These are phyloP conservation scores for Steinernema hermaphroditum DNA, from an alignment of 2,888 invertebrate genomes.

Conservation along the genomic window DNA sequence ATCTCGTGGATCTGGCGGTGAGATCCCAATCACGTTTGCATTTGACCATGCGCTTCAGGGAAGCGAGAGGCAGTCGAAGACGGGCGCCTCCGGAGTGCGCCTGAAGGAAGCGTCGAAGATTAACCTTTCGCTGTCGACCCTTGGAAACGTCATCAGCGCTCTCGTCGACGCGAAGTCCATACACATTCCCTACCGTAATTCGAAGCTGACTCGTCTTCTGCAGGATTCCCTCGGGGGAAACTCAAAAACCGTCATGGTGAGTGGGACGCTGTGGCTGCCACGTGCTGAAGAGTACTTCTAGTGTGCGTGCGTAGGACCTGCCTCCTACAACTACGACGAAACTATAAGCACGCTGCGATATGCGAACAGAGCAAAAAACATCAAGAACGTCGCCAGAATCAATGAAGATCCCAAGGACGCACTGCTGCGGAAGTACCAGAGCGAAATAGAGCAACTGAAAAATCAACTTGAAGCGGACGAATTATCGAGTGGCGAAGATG, in stretches of 20 bases:
- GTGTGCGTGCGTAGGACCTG: slow-evolving; percentile 96
- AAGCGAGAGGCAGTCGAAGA: slow-evolving; percentile 89
- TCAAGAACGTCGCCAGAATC: slow-evolving; percentile 89
- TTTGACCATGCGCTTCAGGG: no score
- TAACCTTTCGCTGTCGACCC: slow-evolving; percentile 90
- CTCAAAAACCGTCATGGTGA: slow-evolving; percentile 71
- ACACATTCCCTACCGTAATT: slow-evolving; percentile 97
- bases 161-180: slow-evolving; percentile 94
- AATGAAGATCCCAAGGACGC: slow-evolving; percentile 98
- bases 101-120: slow-evolving; percentile 96
- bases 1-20: slow-evolving; percentile 88
- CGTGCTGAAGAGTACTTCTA: slow-evolving; percentile 67
- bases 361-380: slow-evolving; percentile 95
- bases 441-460: slow-evolving; percentile 88
- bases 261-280: background rate
- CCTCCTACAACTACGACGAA: slow-evolving; percentile 93
- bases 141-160: slow-evolving; percentile 97
- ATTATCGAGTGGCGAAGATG: slow-evolving; percentile 45
- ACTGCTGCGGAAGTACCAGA: slow-evolving; percentile 88
- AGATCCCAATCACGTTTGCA: no score
- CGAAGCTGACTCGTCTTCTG: slow-evolving; percentile 87
- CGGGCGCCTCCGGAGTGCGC: slow-evolving; percentile 77
- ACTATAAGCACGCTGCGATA: slow-evolving; percentile 93
- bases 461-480: slow-evolving; percentile 75
- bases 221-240: slow-evolving; percentile 82